Base-by-base conservation (phyloP, 2,113 vertebrate genomes). In the Apodemus speciosus region DNA sequence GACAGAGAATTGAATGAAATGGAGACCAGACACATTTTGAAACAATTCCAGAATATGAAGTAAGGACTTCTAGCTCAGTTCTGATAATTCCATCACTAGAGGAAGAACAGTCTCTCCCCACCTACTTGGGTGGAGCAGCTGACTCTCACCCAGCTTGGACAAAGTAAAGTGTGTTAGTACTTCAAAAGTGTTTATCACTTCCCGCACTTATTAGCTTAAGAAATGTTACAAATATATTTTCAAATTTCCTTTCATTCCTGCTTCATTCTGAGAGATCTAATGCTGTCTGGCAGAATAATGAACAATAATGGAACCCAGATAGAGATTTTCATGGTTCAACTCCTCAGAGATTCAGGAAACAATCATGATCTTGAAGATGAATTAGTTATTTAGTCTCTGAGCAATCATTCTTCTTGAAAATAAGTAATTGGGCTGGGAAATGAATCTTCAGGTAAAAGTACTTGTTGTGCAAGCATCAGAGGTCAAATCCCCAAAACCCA, bases 221-320 rank as follows among this genome's bases (percentile, higher is more conserved):
- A 93, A 92, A 88, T 92, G 4, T 83, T 76, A 92, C n/a, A 40
- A 73, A 71, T 11, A 66, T 88, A 60, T 66, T 38, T 60, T 81
- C 73, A 46, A 90, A 27, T 23, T 75, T 32, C 2, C 7, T 89
- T 81, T 23, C 25, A 38, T 68, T 86, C 46, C 81, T 93, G 2
- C 4, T 71, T 56, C 6, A 92, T 79, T 85, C 56, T 46, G 13
- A 23, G 30, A 71, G 62, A 69, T 73, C 27, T 75, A 83, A 95
- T 69, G 14, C 43, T 62, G 62, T n/a, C 58, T 4, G 66, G 25
- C n/a, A 77, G 14, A 64, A 13, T 9, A 49, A 15, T 25, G 71
- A 91, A 90, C 11, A 72, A 4, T 72, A 27, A 81, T 21, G 13
- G 38, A 68, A 13, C 43, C 38, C 14, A 30, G 27, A 90, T 13